Base-by-base conservation (phyloP, 2,888 invertebrate genomes). In the Cephus pygmeus region DNA sequence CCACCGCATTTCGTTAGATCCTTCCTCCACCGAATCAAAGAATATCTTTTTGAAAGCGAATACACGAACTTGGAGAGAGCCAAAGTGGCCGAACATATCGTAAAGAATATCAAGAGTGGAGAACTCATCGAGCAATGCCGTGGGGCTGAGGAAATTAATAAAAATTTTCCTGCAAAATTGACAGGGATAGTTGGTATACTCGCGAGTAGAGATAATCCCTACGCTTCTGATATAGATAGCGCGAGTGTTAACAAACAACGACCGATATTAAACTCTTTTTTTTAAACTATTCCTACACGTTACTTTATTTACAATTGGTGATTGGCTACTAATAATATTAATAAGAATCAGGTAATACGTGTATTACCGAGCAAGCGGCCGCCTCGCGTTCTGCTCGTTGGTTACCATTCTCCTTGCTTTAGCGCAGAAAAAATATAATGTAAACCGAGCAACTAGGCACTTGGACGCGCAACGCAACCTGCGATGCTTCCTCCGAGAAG, bases 271-370 rank as follows among this genome's bases (percentile, higher is more conserved):
- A 56, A 56, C 23, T 56, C 56, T 56, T 9, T 23, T 35, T 81
- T 77, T 79, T 81, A 77, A 85, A 73, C 69, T 79, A 84, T 77
- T 77, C 71, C 82, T 87, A 86, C 68, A 76, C 73, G 81, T 85
- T 84, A 84, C 77, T 84, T 84, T 88, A 87, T 87, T 86, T 87
- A 87, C 86, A 86, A 76, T 83, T 82, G 74, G 82, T 77, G 81
- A 85, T 85, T 80, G 80, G 80, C 79, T 84, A 87, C 83, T 75
- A 79, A 85, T 80, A 82, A 81, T 85, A 81, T 82, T 77, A 79
- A 81, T 86, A 84, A 85, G 79, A 82, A 84, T 85, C 87, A 85
- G 85, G 85, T 85, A 84, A 86, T 84, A 82, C 77, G 82, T 81
- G 82, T 79, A 81, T 79, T 80, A 79, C 78, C 77, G 79, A 82